A percentile compares a stretch with the other conserved stretches of the same genome.
Evolutionary conservation across 2,797 vertebrate genomes (phyloP).

Genomic region (Cercopithecus neglectus): DNA sequence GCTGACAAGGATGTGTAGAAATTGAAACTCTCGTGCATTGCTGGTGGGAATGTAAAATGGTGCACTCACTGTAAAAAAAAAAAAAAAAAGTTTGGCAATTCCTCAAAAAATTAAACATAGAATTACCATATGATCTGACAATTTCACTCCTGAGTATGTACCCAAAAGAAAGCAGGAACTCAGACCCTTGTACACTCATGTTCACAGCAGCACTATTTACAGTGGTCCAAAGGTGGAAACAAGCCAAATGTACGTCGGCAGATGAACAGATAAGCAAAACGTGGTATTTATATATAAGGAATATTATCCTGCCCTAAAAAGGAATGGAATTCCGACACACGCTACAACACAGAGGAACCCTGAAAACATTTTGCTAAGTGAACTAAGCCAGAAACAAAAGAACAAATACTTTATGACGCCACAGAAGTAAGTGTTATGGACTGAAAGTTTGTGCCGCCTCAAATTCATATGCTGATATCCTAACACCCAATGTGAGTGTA

Average conservation of each 20-base stretch:
- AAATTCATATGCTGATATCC: neutral
- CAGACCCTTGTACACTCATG: rapidly evolving
- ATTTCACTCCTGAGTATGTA: neutral
- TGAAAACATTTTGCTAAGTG: neutral
- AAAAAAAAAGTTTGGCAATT: neutral
- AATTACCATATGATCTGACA: neutral
- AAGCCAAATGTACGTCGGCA: neutral
- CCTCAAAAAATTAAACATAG: neutral
- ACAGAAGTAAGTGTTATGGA: neutral
- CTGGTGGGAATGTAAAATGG: neutral
- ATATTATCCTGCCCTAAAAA: neutral
- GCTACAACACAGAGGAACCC: neutral
- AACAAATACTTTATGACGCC: neutral
- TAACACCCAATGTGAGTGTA: neutral
- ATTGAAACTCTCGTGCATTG: neutral
- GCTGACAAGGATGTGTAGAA: neutral
- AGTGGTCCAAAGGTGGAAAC: neutral
- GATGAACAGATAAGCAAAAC: neutral
- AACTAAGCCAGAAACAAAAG: neutral
- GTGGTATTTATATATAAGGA: no score
- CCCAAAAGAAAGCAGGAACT: neutral
- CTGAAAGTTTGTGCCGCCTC: neutral
- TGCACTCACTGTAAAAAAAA: neutral
- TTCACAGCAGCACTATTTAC: neutral
- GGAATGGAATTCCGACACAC: neutral